A percentile compares a stretch with the other conserved stretches of the same genome.
Evolutionary conservation across 2,797 vertebrate species (phyloP).

Genomic region (Phoebastria nigripes): DNA sequence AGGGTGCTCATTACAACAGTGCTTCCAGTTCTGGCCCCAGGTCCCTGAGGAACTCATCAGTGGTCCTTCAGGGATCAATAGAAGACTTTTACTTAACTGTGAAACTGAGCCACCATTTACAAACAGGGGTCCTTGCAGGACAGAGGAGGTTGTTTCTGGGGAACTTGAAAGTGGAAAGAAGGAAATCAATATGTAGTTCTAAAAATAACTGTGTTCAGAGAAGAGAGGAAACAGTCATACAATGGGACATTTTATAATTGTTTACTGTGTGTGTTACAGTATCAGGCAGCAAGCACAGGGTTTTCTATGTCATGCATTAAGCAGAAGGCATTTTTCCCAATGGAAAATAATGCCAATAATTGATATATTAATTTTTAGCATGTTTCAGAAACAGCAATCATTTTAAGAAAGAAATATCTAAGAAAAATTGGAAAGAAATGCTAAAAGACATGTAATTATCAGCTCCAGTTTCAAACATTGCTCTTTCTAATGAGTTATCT

Average conservation of each 20-base stretch:
- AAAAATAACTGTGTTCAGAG: constrained; percentile 16
- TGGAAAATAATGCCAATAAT: neutral
- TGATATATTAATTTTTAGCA: neutral
- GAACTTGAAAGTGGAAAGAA: neutral
- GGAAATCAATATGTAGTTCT: constrained; percentile 3
- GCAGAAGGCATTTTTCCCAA: neutral
- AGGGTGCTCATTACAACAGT: neutral
- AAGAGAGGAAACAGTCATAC: neutral
- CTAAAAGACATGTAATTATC: neutral
- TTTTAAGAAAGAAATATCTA: neutral
- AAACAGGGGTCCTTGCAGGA: neutral
- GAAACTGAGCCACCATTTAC: neutral
- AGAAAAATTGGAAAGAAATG: neutral
- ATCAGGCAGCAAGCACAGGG: neutral
- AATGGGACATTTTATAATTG: neutral
- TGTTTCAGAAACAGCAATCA: neutral
- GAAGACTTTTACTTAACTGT: neutral
- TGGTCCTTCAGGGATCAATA: constrained; percentile 22
- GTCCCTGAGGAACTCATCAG: constrained; percentile 37
- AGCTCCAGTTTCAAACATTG: neutral
- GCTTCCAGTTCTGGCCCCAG: neutral
- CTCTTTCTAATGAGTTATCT: neutral
- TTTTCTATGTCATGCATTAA: neutral
- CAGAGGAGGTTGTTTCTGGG: neutral
- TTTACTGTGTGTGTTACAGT: neutral